Evolutionary conservation across 2,888 invertebrate species (phyloP).

Genomic region (Aproaerema taeniolella): DNA sequence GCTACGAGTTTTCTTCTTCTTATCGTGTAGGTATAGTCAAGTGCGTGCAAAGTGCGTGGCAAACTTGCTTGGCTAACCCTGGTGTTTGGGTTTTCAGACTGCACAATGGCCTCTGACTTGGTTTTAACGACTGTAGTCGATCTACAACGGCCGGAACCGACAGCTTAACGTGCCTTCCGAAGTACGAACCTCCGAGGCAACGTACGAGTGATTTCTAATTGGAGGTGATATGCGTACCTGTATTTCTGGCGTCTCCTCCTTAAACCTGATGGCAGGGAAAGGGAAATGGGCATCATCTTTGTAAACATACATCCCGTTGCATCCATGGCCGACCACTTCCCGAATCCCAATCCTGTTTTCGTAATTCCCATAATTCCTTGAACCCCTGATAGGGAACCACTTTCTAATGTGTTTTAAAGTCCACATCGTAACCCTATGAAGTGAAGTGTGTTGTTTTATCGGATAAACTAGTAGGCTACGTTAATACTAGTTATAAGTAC

Average conservation of each 20-base stretch:
- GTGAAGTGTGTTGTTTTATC: not conserved
- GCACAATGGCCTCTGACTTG: not conserved
- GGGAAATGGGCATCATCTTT: constrained; percentile 77
- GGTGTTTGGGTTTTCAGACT: not conserved
- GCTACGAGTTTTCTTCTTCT: too few species aligned
- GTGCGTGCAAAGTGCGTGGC: too few species aligned
- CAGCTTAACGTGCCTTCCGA: too few species aligned
- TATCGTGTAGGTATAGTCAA: too few species aligned
- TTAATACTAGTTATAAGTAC: not conserved
- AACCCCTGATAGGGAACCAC: not conserved
- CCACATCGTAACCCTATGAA: too few species aligned
- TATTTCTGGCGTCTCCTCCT: too few species aligned
- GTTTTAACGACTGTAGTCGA: too few species aligned
- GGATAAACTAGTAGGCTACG: not conserved
- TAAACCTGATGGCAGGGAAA: constrained; percentile 80
- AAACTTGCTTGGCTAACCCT: too few species aligned
- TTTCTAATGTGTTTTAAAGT: not conserved
- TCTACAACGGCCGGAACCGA: too few species aligned
- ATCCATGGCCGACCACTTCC: constrained; percentile 81
- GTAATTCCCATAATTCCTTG: not conserved
- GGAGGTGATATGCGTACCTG: too few species aligned
- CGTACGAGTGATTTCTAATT: not conserved
- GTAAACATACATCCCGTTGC: constrained; percentile 77
- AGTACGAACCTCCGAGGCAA: not conserved
- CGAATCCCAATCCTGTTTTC: constrained; percentile 78